Percentiles rank a stretch among this genome's conserved stretches.
Conservation (phyloP, 2,888 invertebrate genomes). For the Tetragonisca angustula region DNA sequence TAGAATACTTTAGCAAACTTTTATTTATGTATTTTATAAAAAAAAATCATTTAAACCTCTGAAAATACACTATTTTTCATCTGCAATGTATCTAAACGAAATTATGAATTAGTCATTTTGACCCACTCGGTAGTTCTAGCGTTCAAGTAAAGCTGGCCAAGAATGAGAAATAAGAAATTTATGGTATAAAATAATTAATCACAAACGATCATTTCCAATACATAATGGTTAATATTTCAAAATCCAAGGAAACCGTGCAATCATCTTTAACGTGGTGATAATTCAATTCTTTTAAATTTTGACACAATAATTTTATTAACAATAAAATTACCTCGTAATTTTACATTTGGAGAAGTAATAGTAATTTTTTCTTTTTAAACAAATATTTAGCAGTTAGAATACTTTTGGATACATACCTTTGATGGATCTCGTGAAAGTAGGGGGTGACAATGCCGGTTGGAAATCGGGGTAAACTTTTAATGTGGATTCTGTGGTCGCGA, state of each 20-base stretch:
- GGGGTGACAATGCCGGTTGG: conserved; percentile 89
- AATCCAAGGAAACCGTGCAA: not conserved
- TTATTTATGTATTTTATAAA: too few relatives aligned
- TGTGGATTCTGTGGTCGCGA: conserved; percentile 88
- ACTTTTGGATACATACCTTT: conserved; percentile 85
- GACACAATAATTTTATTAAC: too few relatives aligned
- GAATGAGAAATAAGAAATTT: not conserved
- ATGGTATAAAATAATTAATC: too few relatives aligned
- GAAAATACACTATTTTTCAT: too few relatives aligned
- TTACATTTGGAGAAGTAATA: not conserved
- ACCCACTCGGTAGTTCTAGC: too few relatives aligned
- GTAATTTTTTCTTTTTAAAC: not conserved
- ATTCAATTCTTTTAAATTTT: not conserved
- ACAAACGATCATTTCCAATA: not conserved
- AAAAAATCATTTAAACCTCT: too few relatives aligned
- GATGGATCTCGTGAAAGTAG: conserved; percentile 90
- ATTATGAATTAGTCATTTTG: too few relatives aligned
- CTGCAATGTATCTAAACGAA: too few relatives aligned
- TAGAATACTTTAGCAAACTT: too few relatives aligned
- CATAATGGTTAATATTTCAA: not conserved
- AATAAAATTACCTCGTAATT: not conserved
- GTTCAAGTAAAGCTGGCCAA: too few relatives aligned
- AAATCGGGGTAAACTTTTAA: conserved; percentile 91
- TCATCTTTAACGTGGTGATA: not conserved
- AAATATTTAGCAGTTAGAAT: not conserved